Evolutionary conservation across 2,113 vertebrate species (phyloP), one percentile per base, ranked within the genome.

Genomic region (Pagrus major): DNA sequence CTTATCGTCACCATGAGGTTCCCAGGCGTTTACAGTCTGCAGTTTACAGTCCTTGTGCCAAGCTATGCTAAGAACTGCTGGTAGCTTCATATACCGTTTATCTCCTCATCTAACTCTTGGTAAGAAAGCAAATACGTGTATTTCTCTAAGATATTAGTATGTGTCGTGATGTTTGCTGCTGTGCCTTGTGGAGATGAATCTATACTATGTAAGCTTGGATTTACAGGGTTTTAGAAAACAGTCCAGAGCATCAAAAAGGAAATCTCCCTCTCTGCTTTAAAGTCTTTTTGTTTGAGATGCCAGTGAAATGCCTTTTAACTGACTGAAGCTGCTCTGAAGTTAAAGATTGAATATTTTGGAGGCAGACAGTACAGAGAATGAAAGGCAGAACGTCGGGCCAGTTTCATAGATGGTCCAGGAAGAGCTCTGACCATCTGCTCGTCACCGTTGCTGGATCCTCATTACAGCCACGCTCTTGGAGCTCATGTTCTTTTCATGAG

Each of bases 371-470:
- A 68, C 41, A 46, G 56, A 51, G 29, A 85, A 73, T 77, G 18
- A 80, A 71, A 65, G 25, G 27, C 55, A 67, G 78, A 10, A 14
- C 56, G n/a, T 72, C 12, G 41, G 74, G 84, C 81, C 79, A 86
- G 71, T 72, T 74, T 65, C 35, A 56, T 21, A 39, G 20, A 74
- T 9, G 44, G 31, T 39, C 54, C 46, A 35, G 41, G 65, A 81
- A 65, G 71, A 70, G 58, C 60, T 74, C 7, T 16, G 73, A 75
- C 88, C 91, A 87, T 91, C 86, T 91, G 83, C 83, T 84, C 59
- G 1, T 77, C 63, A 27, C 41, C 1, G 3, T 35, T 41, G 52
- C 71, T 84, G 80, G 66, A 76, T 73, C 80, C 84, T 83, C 71
- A 82, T 84, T 72, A 84, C 47, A 88, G 81, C 37, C 54, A 47